These are phyloP conservation scores for Gonioctena quinquepunctata DNA, from an alignment of 1,140 invertebrate species.

Conservation along the genomic window DNA sequence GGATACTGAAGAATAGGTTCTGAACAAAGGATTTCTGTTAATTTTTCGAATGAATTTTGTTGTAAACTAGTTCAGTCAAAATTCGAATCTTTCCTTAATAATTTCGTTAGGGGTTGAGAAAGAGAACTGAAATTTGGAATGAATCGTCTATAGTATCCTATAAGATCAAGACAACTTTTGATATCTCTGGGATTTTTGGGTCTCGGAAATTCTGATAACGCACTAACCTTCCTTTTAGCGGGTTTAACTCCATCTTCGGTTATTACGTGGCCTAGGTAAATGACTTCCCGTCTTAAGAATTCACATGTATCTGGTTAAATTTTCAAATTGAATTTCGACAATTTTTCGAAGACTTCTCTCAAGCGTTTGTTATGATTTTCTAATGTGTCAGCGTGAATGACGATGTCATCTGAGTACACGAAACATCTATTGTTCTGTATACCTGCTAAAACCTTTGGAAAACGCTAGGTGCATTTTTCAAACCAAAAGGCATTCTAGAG, in stretches of 20 bases:
- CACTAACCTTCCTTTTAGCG: constrained; percentile 36
- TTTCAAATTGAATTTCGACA: constrained; percentile 25
- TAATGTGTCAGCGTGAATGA: constrained; percentile 2
- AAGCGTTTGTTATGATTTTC: constrained; percentile 7
- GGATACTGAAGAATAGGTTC: neutral
- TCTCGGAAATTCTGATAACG: constrained; percentile 33
- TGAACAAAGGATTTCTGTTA: neutral
- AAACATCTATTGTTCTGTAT: constrained; percentile 24
- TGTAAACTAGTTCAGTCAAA: neutral
- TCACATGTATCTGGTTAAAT: constrained; percentile 28
- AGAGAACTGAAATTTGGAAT: constrained; percentile 40
- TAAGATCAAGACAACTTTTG: constrained; percentile 38
- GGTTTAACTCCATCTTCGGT: constrained; percentile 34
- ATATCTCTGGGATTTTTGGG: constrained; percentile 40
- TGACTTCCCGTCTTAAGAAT: constrained; percentile 54
- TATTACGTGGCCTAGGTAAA: constrained; percentile 55
- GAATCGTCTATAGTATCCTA: constrained; percentile 42
- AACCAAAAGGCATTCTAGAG: constrained; percentile 19
- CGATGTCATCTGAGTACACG: constrained; percentile 27
- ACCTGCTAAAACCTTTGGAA: constrained; percentile 24
- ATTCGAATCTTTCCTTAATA: constrained; percentile 27
- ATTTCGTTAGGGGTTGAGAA: constrained; percentile 35
- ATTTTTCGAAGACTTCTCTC: constrained; percentile 21
- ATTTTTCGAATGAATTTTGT: constrained; percentile 20
- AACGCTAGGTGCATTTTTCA: constrained; percentile 24